Percentiles rank a stretch among this genome's conserved stretches.
Evolutionary conservation across 2,888 invertebrate species (phyloP).

Genomic region (Caenorhabditis angaria): DNA sequence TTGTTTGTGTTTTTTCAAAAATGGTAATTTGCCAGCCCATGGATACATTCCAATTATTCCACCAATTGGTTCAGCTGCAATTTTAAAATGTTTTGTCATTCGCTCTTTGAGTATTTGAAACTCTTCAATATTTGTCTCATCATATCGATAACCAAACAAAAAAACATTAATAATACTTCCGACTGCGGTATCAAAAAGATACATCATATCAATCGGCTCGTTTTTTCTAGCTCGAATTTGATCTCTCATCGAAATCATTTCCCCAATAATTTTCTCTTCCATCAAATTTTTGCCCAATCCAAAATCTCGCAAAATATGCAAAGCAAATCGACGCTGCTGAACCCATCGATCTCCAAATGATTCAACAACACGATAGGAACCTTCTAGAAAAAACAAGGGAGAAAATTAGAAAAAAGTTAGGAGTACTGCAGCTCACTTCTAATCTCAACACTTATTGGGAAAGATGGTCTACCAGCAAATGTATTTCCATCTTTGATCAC

Average conservation of each 20-base stretch:
- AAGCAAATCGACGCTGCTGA: conserved; percentile 39
- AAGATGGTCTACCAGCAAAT: too few species aligned
- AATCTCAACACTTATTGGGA: neutral
- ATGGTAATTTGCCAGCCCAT: conserved; percentile 28
- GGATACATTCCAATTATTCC: conserved; percentile 39
- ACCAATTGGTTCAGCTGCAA: conserved; percentile 36
- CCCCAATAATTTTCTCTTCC: conserved; percentile 47
- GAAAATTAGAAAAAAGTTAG: neutral
- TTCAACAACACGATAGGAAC: conserved; percentile 32
- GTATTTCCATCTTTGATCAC: conserved; percentile 15
- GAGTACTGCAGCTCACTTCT: conserved; percentile 19
- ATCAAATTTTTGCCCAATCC: conserved; percentile 53
- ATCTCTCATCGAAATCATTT: conserved; percentile 11
- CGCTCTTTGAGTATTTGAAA: conserved; percentile 26
- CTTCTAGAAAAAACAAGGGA: conserved; percentile 19
- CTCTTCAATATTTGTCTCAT: conserved; percentile 40
- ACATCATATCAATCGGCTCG: conserved; percentile 23
- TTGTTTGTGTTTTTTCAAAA: conserved; percentile 21
- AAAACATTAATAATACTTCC: conserved; percentile 47
- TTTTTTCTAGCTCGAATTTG: conserved; percentile 19
- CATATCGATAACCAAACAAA: conserved; percentile 50
- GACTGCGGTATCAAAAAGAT: conserved; percentile 39
- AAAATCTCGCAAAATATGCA: conserved; percentile 48
- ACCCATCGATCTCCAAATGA: conserved; percentile 36
- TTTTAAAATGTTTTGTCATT: conserved; percentile 35